Conservation (phyloP, 2,113 vertebrate genomes). For the Corythaixoides concolor region DNA sequence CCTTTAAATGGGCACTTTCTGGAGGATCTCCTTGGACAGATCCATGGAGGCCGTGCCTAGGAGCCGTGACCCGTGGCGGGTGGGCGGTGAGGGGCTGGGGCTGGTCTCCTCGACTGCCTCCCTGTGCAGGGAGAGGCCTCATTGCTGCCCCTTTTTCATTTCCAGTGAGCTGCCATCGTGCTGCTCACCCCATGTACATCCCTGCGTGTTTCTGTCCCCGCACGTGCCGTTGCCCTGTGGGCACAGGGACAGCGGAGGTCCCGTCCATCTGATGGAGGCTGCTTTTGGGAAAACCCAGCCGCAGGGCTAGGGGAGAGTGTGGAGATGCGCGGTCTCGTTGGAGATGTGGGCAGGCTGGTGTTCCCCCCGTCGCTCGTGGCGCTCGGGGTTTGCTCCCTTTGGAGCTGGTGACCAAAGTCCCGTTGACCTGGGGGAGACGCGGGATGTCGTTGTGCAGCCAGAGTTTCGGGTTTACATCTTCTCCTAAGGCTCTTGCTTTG, state of each 20-base stretch:
- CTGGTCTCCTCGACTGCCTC: rapidly evolving
- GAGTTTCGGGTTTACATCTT: not conserved
- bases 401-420: not conserved
- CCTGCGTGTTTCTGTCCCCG: not conserved
- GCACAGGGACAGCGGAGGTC: not conserved
- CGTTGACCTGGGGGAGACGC: rapidly evolving
- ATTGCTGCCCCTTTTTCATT: not conserved
- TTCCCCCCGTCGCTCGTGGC: rapidly evolving
- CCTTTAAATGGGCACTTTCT: not conserved
- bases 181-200: rapidly evolving
- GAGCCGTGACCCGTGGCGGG: rapidly evolving
- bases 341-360: not conserved
- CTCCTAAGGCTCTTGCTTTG: not conserved
- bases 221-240: rapidly evolving
- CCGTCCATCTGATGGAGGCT: rapidly evolving
- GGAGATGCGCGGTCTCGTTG: not conserved
- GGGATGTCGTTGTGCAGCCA: rapidly evolving
- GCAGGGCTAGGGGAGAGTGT: not conserved
- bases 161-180: rapidly evolving
- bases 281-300: not conserved
- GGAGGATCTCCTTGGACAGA: not conserved
- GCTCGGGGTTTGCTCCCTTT: not conserved
- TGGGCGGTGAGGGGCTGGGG: not conserved
- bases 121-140: not conserved
- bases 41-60: rapidly evolving